These are phyloP conservation scores for Pseudochirops corinnae DNA, from an alignment of 2,797 vertebrate species.

Conservation along the genomic window DNA sequence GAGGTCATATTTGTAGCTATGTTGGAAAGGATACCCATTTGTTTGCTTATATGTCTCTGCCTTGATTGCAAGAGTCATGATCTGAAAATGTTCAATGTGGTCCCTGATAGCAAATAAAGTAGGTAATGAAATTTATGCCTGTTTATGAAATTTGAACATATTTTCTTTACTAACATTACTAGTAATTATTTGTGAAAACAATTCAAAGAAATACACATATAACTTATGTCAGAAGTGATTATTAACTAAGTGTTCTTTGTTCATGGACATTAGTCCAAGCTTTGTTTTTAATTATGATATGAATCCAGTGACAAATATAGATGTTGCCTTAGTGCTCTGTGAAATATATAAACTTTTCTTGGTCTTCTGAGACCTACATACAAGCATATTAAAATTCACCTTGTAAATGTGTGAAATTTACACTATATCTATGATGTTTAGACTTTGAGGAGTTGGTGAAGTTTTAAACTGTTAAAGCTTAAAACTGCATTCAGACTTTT, in stretches of 20 bases:
- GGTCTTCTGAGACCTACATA: neutral
- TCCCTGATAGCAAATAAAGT: neutral
- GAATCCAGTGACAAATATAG: neutral
- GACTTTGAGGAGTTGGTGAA: neutral
- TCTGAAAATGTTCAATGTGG: neutral
- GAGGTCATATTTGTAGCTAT: neutral
- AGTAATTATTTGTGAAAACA: neutral
- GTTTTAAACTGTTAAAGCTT: neutral
- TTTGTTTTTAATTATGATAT: neutral
- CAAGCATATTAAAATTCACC: neutral
- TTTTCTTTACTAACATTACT: neutral
- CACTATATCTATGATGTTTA: neutral
- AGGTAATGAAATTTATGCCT: neutral
- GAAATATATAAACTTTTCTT: neutral
- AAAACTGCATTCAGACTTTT: neutral
- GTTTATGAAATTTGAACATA: neutral
- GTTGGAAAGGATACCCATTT: neutral
- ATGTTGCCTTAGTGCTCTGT: neutral
- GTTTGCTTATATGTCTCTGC: neutral
- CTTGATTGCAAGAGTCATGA: neutral
- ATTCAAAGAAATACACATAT: neutral
- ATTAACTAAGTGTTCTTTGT: neutral
- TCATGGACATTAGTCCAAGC: neutral
- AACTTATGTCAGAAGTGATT: neutral
- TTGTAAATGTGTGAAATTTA: neutral